A percentile compares a stretch with the other conserved stretches of the same genome.
These are phyloP conservation scores for Pygocentrus nattereri DNA, from an alignment of 2,797 vertebrate genomes.

Conservation along the genomic window DNA sequence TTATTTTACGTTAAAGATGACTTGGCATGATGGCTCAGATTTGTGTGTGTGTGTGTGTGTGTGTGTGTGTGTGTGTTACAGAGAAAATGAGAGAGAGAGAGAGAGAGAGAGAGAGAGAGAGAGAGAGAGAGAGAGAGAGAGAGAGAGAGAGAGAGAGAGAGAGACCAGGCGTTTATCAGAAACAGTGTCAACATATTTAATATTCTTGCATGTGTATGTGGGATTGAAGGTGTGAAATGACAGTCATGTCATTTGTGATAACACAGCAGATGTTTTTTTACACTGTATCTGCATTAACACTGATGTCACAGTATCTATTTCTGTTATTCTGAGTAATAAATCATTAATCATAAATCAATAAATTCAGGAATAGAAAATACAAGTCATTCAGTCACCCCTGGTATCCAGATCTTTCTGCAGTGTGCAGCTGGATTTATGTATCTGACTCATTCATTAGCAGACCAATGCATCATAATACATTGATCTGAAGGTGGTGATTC, in stretches of 20 bases:
- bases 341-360: too few species aligned
- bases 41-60: not conserved
- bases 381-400: not conserved
- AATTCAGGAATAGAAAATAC: not conserved
- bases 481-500: not conserved
- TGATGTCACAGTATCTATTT: conserved; percentile 33
- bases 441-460: not conserved
- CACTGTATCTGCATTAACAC: conserved; percentile 46
- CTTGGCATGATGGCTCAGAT: not conserved
- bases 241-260: conserved; percentile 17
- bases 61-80: not conserved
- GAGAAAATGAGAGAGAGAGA: not conserved
- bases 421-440: not conserved
- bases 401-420: not conserved
- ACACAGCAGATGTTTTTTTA: conserved; percentile 40
- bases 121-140: not conserved
- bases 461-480: not conserved
- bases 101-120: not conserved
- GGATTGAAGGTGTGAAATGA: conserved; percentile 29
- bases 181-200: too few species aligned
- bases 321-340: conserved; percentile 32
- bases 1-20: conserved; percentile 13
- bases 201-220: conserved; percentile 12
- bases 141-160: not conserved
- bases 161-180: not conserved